A percentile compares a stretch with the other conserved stretches of the same genome.
Conservation (phyloP, 2,113 vertebrate genomes). For the Dicerorhinus sumatrensis region DNA sequence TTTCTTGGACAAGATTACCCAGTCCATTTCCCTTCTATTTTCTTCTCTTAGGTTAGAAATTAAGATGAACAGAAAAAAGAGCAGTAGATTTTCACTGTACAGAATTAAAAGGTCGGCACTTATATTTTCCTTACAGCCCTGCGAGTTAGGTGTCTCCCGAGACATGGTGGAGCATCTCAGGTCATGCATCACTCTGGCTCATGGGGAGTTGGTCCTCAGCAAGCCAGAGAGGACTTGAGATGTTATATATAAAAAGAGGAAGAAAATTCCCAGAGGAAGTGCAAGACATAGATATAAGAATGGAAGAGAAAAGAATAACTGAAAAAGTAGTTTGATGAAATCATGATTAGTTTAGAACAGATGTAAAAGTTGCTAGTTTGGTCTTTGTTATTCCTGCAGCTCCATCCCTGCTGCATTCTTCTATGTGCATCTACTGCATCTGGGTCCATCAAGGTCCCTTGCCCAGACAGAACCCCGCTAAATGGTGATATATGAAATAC, state of each 20-base stretch:
- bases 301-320: not conserved
- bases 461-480: not conserved
- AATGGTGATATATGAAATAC: not conserved
- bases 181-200: not conserved
- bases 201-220: not conserved
- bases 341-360: conserved; percentile 17
- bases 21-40: not conserved
- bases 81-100: not conserved
- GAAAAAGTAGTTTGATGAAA: conserved; percentile 49
- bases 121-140: not conserved
- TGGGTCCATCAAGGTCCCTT: not conserved
- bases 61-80: not conserved
- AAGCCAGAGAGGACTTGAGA: not conserved
- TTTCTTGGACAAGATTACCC: conserved; percentile 44
- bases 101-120: not conserved
- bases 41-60: not conserved
- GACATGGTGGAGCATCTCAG: not conserved
- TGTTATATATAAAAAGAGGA: not conserved
- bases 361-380: not conserved
- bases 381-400: not conserved
- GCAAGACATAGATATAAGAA: not conserved
- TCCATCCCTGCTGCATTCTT: not conserved
- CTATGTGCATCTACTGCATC: not conserved
- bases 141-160: not conserved
- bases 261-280: conserved; percentile 61